Conservation (phyloP, 2,888 invertebrate species). For the Heliconius erato region DNA sequence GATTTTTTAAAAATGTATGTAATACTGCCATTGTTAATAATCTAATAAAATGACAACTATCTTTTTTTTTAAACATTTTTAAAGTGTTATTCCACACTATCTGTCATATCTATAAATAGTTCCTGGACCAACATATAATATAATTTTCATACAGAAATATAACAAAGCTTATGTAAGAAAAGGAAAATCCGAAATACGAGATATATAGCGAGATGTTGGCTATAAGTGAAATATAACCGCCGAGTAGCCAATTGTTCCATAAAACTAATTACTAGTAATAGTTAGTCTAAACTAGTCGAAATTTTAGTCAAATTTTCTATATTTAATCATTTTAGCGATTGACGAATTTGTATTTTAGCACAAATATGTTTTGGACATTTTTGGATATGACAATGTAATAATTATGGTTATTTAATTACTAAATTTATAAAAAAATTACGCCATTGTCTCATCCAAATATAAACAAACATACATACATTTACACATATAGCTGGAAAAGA, state of each 20-base stretch:
- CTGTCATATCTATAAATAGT: constrained; percentile 15
- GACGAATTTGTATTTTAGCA: neutral
- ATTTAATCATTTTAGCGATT: neutral
- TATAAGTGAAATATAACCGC: constrained; percentile 7
- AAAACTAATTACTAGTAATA: neutral
- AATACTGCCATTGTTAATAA: too few species aligned
- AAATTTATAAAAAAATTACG: too few species aligned
- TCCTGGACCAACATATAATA: neutral
- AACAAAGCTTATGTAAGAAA: constrained; percentile 26
- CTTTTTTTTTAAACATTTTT: too few species aligned
- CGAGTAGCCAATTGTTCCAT: constrained; percentile 19
- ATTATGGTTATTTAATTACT: neutral
- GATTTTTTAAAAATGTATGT: too few species aligned
- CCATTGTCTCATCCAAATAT: neutral
- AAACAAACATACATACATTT: neutral
- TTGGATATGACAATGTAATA: neutral
- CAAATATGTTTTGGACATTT: neutral
- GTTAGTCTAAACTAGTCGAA: too few species aligned
- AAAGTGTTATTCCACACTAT: too few species aligned
- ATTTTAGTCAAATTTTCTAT: too few species aligned
- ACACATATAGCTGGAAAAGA: neutral
- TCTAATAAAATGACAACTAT: neutral
- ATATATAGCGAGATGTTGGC: constrained; percentile 43
- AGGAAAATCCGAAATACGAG: constrained; percentile 20
- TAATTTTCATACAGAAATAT: constrained; percentile 17